Base-by-base conservation (phyloP, 2,113 vertebrate species). In the Melanocharis versteri region DNA sequence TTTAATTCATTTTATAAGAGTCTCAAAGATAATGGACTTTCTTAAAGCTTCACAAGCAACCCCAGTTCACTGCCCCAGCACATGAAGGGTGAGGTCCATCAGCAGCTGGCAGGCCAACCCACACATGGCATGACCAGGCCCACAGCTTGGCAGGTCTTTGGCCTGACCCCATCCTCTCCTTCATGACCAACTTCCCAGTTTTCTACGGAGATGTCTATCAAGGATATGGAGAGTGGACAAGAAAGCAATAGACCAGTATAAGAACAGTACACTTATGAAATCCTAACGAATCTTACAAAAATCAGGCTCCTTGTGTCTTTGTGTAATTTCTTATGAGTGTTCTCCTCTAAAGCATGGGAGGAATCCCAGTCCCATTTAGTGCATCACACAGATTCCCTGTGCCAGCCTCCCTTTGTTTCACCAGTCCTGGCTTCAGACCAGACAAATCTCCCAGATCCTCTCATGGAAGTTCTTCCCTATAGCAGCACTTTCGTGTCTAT, bases 81-180 rank as follows among this genome's bases (percentile, higher is more conserved):
- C 8, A 9, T 13, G 12, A 75, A 79, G 58, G 27, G 24, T 3
- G 5, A 90, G 23, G 13, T 42, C 15, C 2, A 4, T 23, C 23
- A 76, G 35, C 1, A 2, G 17, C 45, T 24, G 5, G 31, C 22
- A 86, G 53, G n/a, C 18, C 2, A 4, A 35, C 7, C 14, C n/a
- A 37, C 2, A 2, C 11, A 20, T 3, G 11, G 11, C 15, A 54
- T 1, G 15, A 44, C 33, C 2, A 2, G 42, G 17, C 37, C 68
- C 66, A 42, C 17, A 71, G 28, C 6, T 70, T 39, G 47, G 61
- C 22, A 85, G 9, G 22, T 70, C 28, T 79, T 75, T 21, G 27
- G 17, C 4, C 2, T 31, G 18, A 66, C 1, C 3, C 44, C 28
- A 16, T 5, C 22, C 22, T 90, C 81, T 48, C 44, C 45, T 81